Conservation (phyloP, 2,797 vertebrate species). For the Rousettus madagascariensis region DNA sequence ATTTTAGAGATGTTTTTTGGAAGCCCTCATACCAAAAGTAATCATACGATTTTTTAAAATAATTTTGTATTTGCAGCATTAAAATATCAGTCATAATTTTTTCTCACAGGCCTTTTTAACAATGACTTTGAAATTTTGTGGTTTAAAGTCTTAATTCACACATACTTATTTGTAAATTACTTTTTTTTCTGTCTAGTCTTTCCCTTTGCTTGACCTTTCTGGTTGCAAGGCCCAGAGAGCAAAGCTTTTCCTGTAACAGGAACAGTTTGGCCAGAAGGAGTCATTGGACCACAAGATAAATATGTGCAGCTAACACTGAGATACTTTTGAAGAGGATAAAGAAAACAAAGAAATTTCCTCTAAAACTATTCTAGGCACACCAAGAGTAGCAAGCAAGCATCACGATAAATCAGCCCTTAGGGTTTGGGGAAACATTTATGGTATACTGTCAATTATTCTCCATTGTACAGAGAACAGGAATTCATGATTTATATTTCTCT, state of each 20-base stretch:
- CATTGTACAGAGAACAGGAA: neutral
- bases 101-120: neutral
- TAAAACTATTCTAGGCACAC: neutral
- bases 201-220: neutral
- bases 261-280: neutral
- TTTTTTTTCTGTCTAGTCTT: neutral
- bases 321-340: neutral
- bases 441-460: neutral
- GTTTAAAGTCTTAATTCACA: neutral
- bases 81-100: neutral
- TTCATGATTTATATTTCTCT: neutral
- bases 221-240: neutral
- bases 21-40: constrained; percentile 26
- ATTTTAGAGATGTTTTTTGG: constrained; percentile 51
- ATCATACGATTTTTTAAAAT: constrained; percentile 12
- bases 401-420: neutral
- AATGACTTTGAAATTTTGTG: neutral
- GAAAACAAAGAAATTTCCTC: neutral
- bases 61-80: neutral
- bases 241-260: neutral
- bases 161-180: neutral
- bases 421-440: neutral
- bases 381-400: neutral
- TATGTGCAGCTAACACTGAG: neutral
- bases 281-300: neutral